Evolutionary conservation across 2,113 vertebrate species (phyloP), one percentile per base, ranked within the genome.

Genomic region (Hippocampus comes): DNA sequence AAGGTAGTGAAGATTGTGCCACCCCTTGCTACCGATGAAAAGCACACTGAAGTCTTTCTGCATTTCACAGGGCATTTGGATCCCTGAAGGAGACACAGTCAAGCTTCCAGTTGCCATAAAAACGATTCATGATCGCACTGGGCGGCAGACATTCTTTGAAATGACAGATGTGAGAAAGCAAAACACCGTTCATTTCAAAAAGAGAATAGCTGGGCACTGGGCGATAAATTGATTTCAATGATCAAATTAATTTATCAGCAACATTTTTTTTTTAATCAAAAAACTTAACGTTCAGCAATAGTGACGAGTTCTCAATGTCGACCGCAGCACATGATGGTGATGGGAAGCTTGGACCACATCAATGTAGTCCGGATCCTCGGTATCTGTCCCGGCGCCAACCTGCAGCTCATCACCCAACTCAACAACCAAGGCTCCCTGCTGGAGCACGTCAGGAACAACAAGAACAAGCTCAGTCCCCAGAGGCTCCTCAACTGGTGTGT

Each of bases 401-500:
- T 98, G 21, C 95, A 97, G 83, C 91, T 98, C 5, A 94, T 98
- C 73, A 95, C 94, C 4, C 95, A 94, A 73, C 93, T 95, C 77
- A 92, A 92, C 87, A 92, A 89, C 3, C 91, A 96, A 76, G 95
- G 96, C 60, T 97, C 95, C 20, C 81, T 98, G 79, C 90, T 98
- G 68, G 95, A 96, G 66, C 92, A 97, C 5, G 92, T 96, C 76
- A 93, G 86, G 66, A 93, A 94, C 76, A 90, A 92, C 81, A 94
- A 89, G 27, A 91, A 90, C 76, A 86, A 86, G 30, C 89, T 94
- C 4, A 88, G 84, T 67, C 95, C 95, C 0, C 96, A 98, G 85
- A 93, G 95, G 68, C 91, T 98, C 76, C 95, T 98, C 80, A 98
- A 98, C 91, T 98, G 96, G 96, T 95, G 95, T 89, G 96, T 98